Conservation (phyloP, 53 echinoderm and acorn worm genomes). For the Stichopus horrens region DNA sequence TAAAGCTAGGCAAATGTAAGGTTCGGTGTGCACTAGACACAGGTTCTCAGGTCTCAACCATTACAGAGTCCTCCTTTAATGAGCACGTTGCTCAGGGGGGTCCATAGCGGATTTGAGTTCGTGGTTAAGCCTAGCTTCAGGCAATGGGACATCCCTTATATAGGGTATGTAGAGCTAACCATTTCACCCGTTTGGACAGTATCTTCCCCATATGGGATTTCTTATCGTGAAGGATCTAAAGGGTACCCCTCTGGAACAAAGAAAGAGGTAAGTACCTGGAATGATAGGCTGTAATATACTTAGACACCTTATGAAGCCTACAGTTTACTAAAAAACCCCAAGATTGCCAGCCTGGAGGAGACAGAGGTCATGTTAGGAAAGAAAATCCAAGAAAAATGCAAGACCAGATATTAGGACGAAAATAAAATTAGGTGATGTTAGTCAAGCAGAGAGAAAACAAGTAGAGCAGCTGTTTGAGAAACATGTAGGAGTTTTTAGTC, state of each 20-base stretch:
- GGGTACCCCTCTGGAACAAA: slow-evolving; percentile 8
- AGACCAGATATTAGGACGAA: background rate
- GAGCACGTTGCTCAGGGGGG: slow-evolving; percentile 43
- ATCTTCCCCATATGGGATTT: too few species aligned
- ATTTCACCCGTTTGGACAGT: slow-evolving; percentile 50
- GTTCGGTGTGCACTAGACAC: slow-evolving; percentile 66
- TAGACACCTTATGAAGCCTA: background rate
- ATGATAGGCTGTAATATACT: slow-evolving; percentile 71
- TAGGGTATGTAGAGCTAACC: slow-evolving; percentile 69
- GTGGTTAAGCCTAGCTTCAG: slow-evolving; percentile 52
- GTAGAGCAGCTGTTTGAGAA: slow-evolving; percentile 2
- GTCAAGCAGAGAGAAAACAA: background rate
- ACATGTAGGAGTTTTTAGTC: too few species aligned
- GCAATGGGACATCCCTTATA: slow-evolving; percentile 63
- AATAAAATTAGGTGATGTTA: background rate
- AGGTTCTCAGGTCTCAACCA: too few species aligned
- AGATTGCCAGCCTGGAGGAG: background rate
- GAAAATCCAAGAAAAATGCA: background rate
- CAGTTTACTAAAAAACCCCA: too few species aligned
- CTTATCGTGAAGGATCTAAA: slow-evolving; percentile 63
- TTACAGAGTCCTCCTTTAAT: slow-evolving; percentile 65
- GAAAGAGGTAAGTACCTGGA: slow-evolving; percentile 61
- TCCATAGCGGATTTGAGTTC: slow-evolving; percentile 40
- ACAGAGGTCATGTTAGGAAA: background rate
- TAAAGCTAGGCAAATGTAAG: too few species aligned